A percentile compares a stretch with the other conserved stretches of the same genome.
Conservation (phyloP, 2,797 vertebrate species). For the Argyrosomus regius region DNA sequence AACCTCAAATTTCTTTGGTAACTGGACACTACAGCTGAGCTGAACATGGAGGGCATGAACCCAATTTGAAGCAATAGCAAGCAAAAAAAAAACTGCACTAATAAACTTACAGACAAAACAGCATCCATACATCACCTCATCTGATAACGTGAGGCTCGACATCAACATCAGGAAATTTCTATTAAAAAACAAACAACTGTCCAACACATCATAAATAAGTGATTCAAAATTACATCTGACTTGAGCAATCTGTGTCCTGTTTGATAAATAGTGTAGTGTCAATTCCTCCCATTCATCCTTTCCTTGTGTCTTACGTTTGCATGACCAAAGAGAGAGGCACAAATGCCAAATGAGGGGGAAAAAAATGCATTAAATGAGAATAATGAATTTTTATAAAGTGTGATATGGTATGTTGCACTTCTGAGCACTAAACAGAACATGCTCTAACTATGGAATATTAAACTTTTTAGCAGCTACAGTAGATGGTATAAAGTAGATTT, state of each 20-base stretch:
- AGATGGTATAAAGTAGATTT: too few relatives aligned
- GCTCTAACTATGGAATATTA: neutral
- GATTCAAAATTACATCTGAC: neutral
- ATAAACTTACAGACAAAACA: neutral
- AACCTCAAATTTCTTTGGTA: neutral
- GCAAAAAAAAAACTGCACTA: neutral
- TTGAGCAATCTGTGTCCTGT: neutral
- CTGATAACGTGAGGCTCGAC: neutral
- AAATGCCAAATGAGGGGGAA: neutral
- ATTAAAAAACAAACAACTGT: neutral
- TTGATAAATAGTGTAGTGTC: neutral
- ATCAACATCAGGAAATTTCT: neutral
- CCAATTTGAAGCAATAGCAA: neutral
- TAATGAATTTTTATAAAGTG: neutral
- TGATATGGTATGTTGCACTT: neutral
- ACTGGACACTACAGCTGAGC: neutral
- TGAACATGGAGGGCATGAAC: neutral
- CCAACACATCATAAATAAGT: neutral
- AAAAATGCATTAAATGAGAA: neutral
- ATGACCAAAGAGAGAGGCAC: neutral
- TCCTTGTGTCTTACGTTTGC: neutral
- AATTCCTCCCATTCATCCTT: neutral
- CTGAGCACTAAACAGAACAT: slow-evolving; percentile 1
- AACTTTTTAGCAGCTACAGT: neutral
- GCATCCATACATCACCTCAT: neutral